These are phyloP conservation scores for Anableps anableps DNA, from an alignment of 2,797 vertebrate species.

Conservation along the genomic window DNA sequence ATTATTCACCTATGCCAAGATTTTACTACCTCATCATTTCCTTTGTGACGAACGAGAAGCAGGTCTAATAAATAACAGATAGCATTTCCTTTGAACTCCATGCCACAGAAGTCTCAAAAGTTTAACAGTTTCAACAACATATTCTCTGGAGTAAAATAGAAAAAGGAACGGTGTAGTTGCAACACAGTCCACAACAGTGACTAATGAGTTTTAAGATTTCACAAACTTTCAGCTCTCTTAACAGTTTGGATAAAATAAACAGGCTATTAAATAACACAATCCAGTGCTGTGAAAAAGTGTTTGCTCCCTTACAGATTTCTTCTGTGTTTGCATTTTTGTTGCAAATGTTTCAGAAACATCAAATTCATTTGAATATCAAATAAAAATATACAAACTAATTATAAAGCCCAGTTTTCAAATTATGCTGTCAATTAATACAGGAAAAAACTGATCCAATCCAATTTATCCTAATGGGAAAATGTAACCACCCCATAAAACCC, in stretches of 20 bases:
- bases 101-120: background rate
- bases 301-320: background rate
- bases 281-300: background rate
- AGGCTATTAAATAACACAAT: background rate
- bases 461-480: background rate
- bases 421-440: background rate
- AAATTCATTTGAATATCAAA: background rate
- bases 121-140: background rate
- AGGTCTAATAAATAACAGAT: background rate
- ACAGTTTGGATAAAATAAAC: background rate
- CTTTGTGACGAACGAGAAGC: slow-evolving; percentile 12
- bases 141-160: background rate
- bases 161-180: background rate
- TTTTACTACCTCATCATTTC: slow-evolving; percentile 53
- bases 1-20: slow-evolving; percentile 15
- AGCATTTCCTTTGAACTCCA: background rate
- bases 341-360: background rate
- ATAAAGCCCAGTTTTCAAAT: background rate
- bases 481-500: background rate
- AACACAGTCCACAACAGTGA: background rate
- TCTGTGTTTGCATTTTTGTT: background rate
- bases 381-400: background rate
- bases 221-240: background rate
- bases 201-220: background rate
- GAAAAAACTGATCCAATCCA: background rate